Base-by-base conservation (phyloP, 2,113 vertebrate genomes). In the Ctenomys sociabilis region DNA sequence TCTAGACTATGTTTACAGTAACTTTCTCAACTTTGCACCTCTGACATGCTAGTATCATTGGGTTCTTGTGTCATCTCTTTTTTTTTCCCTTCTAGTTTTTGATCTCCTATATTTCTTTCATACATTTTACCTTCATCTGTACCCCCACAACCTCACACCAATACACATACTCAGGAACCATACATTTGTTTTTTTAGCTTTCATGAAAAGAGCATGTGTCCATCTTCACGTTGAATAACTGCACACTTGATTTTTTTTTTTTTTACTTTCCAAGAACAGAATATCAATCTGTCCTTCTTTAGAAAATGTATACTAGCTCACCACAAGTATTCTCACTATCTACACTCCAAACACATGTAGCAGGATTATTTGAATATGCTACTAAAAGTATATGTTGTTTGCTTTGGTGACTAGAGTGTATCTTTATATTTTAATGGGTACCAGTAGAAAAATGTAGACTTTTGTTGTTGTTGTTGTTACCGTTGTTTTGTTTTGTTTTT, bases 111-210 rank as follows among this genome's bases (percentile, higher is more conserved):
- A 66, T 13, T 72, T 7, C 45, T 59, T 84, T 16, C 5, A 4
- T 68, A 5, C 35, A 77, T 57, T 93, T 28, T 70, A 30, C 16
- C 40, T 2, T n/a, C 63, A 93, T 12, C 16, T 70, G 10, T 0
- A 10, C 7, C 16, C 16, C 0, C 22, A 13, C n/a, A 35, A 59
- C 22, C 0, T 26, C 45, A 3, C 19, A 40, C 21, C 30, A 28
- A 37, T 49, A 70, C 5, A 24, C 7, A 45, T 8, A 73, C 64
- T 87, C 52, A 72, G 13, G 22, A 24, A 57, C 19, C 3, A 59
- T 2, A 63, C 43, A n/a, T 1, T 85, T 88, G 14, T 35, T 90
- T 35, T 90, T 91, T 84, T 73, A 88, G 77, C 63, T 91, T 88
- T 17, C n/a, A 45, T 64, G 43, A 37, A 26, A 64, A 78, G 28